phyloP scores from a whole-genome alignment of 2,113 vertebrate genomes.

The Lepisosteus oculatus region DNA sequence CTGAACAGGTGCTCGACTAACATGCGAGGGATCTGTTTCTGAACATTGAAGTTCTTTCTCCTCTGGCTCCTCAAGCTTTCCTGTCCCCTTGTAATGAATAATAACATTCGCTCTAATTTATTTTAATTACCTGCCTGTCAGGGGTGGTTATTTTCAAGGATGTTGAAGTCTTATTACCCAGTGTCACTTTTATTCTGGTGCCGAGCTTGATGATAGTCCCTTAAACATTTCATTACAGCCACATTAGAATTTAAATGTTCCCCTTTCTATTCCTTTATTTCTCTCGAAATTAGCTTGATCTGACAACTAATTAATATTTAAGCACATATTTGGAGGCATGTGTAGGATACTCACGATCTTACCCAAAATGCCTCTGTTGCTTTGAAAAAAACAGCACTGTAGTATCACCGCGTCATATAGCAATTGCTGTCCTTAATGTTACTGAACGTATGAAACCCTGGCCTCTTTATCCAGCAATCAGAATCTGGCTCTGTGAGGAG shows the following conservation, averaged over 20 bases:
- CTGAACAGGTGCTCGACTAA: slow-evolving; percentile 25
- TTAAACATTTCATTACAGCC: slow-evolving; percentile 48
- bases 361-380: slow-evolving; percentile 31
- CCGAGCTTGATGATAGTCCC: slow-evolving; percentile 57
- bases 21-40: slow-evolving; percentile 21
- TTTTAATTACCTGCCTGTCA: slow-evolving; percentile 60
- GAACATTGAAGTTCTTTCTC: background rate
- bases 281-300: slow-evolving; percentile 19
- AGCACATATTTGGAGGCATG: slow-evolving; percentile 33
- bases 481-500: too few relatives aligned
- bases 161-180: slow-evolving; percentile 59
- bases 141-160: slow-evolving; percentile 57
- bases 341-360: slow-evolving; percentile 20
- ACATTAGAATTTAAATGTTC: slow-evolving; percentile 40
- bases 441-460: too few relatives aligned
- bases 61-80: slow-evolving; percentile 20
- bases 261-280: slow-evolving; percentile 23
- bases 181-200: slow-evolving; percentile 51
- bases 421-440: slow-evolving; percentile 17
- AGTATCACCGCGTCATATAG: slow-evolving; percentile 15
- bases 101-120: slow-evolving; percentile 51
- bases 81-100: slow-evolving; percentile 53
- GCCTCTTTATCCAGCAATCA: too few relatives aligned
- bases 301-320: slow-evolving; percentile 47
- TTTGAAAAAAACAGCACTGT: slow-evolving; percentile 34